Base-by-base conservation (phyloP, 30 jellyfish, hydroid and myxozoan species). In the Mastigias papua region DNA sequence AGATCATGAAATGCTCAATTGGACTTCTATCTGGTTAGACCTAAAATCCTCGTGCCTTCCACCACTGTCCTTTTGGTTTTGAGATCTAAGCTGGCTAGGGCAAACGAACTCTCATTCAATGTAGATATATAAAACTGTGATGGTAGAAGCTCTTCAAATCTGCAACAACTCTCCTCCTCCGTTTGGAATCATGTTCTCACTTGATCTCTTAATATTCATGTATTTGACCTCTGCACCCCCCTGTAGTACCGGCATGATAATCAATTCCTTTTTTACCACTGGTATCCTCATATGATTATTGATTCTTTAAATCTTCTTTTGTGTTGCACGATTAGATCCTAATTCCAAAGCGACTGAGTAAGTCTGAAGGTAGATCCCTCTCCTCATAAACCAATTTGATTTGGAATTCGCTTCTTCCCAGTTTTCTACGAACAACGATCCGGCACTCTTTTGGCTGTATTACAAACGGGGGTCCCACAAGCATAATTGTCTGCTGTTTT, bases 311-410 rank as follows among this genome's bases (percentile, higher is more conserved):
- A 83, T 60, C 92, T 83, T 31, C 27, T 84, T 54, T 83, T 69
- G 66, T 62, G 61, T 51, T 83, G 86, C 51, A 83, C 57, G 92
- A 72, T 83, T 83, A 83, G 88, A 58, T 63, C 48, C 88, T 60
- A 77, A 77, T 54, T 31, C 88, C 37, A 20, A 70, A 10, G n/a
- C n/a, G 86, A 60, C 86, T 75, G 73, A 75, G 23, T 29, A 57
- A 25, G 88, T 77, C 88, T 77, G 88, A 23, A 50, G 32, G 78
- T n/a, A 58, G 88, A 77, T 77, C 88, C 54, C 1, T 77, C 54
- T 21, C 33, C 57, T 50, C 78, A 42, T 7, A 37, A 50, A 32
- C 65, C 88, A 1, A 62, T 77, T 77, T 58, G 88, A 15, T 58
- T 77, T 77, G 66, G 88, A 35, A 77, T 77, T 57, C 50, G 58